These are phyloP conservation scores for Amiota mariae DNA, from an alignment of 2,888 invertebrate species.

Conservation along the genomic window DNA sequence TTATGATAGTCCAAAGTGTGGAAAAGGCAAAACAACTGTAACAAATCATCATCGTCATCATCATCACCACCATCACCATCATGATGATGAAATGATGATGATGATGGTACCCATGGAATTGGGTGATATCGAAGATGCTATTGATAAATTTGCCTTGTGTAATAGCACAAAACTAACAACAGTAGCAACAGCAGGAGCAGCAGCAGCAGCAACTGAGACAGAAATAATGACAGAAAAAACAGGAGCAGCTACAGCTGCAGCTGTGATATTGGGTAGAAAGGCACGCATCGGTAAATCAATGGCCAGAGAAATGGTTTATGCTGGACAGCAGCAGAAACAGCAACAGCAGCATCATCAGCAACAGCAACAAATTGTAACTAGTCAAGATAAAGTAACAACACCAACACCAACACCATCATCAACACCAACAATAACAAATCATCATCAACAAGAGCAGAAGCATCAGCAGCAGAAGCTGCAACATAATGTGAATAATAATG, in stretches of 20 bases:
- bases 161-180: not conserved
- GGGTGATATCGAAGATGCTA: constrained; percentile 58
- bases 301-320: constrained; percentile 77
- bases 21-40: no score
- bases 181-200: constrained; percentile 39
- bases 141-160: constrained; percentile 73
- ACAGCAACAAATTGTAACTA: constrained; percentile 31
- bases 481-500: no score
- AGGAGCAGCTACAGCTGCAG: constrained; percentile 13
- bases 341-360: constrained; percentile 44
- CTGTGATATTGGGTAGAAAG: constrained; percentile 70
- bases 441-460: constrained; percentile 33
- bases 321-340: constrained; percentile 56
- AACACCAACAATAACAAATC: constrained; percentile 32
- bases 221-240: constrained; percentile 32
- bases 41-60: no score
- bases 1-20: no score
- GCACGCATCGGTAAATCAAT: constrained; percentile 80
- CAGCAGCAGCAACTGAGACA: constrained; percentile 48
- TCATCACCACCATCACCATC: no score
- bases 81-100: not conserved
- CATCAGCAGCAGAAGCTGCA: constrained; percentile 18
- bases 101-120: constrained; percentile 47
- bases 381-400: constrained; percentile 28
- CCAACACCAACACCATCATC: constrained; percentile 34